phyloP scores from a whole-genome alignment of 2,113 vertebrate genomes.

The Pseudopodoces humilis region DNA sequence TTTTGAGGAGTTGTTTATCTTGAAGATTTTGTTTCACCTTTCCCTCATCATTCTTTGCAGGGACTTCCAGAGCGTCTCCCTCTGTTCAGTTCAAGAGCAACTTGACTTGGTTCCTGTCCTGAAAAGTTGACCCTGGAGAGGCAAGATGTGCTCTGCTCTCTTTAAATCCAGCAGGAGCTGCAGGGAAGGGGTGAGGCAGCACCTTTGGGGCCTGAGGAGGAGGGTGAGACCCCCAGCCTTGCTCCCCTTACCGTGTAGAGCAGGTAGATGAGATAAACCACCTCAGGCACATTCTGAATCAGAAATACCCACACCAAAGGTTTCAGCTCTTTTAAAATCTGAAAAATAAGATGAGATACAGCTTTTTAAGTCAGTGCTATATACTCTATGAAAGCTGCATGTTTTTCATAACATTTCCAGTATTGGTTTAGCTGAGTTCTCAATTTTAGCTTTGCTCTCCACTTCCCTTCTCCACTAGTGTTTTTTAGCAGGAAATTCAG shows the following conservation, averaged over 20 bases:
- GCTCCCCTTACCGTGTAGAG: conserved; percentile 72
- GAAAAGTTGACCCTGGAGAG: background rate
- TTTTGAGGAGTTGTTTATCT: background rate
- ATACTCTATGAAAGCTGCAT: background rate
- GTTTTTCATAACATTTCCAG: background rate
- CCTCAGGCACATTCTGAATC: conserved; percentile 76
- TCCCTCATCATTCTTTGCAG: background rate
- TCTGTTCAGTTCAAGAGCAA: background rate
- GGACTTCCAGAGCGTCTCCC: background rate
- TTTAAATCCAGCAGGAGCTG: background rate
- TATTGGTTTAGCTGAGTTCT: background rate
- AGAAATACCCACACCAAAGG: conserved; percentile 78
- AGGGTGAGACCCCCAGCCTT: background rate
- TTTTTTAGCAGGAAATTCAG: background rate
- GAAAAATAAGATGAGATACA: background rate
- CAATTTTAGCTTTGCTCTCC: background rate
- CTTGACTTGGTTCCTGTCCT: background rate
- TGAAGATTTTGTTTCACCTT: background rate
- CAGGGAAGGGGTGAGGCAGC: background rate
- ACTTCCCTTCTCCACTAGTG: background rate
- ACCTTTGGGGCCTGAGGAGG: background rate
- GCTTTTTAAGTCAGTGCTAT: background rate
- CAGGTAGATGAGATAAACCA: conserved; percentile 80
- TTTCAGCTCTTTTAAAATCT: conserved; percentile 81
- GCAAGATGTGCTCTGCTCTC: background rate